Evolutionary conservation across 1,140 invertebrate genomes (phyloP).

Genomic region (Venustaconcha ellipsiformis): DNA sequence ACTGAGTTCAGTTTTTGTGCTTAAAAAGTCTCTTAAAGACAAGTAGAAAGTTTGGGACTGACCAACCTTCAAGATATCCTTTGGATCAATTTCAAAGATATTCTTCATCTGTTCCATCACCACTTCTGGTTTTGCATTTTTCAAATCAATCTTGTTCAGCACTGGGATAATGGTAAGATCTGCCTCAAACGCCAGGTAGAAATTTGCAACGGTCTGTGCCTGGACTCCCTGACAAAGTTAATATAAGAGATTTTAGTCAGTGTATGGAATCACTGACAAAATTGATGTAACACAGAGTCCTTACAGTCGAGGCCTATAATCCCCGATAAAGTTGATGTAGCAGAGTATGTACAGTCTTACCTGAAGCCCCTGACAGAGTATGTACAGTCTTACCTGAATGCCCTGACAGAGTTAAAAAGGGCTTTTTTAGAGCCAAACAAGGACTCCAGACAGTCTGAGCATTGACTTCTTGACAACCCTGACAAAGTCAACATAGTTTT

Average conservation of each 20-base stretch:
- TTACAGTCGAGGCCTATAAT: too few species aligned
- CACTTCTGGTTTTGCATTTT: constrained; percentile 85
- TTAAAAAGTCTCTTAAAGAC: background rate
- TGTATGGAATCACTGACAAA: background rate
- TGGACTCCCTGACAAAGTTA: constrained; percentile 80
- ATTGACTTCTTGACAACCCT: too few species aligned
- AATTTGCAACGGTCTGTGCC: constrained; percentile 98
- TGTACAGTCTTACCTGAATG: background rate
- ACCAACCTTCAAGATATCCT: constrained; percentile 77
- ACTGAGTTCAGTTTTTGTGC: background rate
- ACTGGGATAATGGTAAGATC: constrained; percentile 90
- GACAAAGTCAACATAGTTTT: too few species aligned
- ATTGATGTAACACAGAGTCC: too few species aligned
- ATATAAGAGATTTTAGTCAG: background rate
- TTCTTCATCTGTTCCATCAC: constrained; percentile 83
- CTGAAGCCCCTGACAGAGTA: background rate
- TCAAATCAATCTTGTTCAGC: constrained; percentile 97
- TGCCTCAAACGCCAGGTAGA: constrained; percentile 88
- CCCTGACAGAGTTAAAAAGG: background rate
- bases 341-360: too few species aligned
- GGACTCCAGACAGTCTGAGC: too few species aligned
- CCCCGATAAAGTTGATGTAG: too few species aligned
- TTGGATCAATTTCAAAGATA: constrained; percentile 86
- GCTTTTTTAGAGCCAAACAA: background rate
- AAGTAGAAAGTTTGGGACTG: background rate